Evolutionary conservation across 2,113 vertebrate genomes (phyloP).

Genomic region (Gopherus flavomarginatus): DNA sequence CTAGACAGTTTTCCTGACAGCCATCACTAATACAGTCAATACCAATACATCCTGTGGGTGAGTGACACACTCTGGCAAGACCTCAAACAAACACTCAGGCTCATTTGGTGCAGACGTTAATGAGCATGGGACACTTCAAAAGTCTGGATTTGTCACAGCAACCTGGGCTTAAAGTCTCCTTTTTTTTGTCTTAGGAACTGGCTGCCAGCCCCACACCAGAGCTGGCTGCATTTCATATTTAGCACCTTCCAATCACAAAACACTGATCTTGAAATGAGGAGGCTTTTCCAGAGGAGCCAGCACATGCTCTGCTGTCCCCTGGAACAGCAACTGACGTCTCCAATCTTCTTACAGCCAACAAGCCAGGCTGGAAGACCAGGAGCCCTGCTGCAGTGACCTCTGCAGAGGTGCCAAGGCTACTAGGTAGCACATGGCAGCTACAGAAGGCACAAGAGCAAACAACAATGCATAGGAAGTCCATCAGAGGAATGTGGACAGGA

Average conservation of each 20-base stretch:
- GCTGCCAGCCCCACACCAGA: background rate
- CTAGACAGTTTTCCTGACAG: accelerated
- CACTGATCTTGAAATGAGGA: accelerated
- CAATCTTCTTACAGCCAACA: background rate
- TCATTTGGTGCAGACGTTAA: background rate
- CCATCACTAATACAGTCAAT: background rate
- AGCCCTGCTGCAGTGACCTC: background rate
- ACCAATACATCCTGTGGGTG: accelerated
- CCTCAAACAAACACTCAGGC: background rate
- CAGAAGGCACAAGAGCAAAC: no score
- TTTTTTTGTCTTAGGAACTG: background rate
- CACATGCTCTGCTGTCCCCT: accelerated
- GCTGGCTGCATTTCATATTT: background rate
- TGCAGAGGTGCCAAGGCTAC: background rate
- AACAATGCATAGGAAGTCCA: background rate
- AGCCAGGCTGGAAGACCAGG: background rate
- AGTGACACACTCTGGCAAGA: background rate
- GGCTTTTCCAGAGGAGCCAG: background rate
- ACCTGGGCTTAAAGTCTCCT: accelerated
- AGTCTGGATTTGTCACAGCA: accelerated
- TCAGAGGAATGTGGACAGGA: background rate
- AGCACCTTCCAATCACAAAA: background rate
- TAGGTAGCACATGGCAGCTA: background rate
- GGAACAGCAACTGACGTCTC: background rate
- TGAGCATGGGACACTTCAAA: background rate